These are phyloP conservation scores for Myripristis jacobus DNA, from an alignment of 2,797 vertebrate species.

Conservation along the genomic window DNA sequence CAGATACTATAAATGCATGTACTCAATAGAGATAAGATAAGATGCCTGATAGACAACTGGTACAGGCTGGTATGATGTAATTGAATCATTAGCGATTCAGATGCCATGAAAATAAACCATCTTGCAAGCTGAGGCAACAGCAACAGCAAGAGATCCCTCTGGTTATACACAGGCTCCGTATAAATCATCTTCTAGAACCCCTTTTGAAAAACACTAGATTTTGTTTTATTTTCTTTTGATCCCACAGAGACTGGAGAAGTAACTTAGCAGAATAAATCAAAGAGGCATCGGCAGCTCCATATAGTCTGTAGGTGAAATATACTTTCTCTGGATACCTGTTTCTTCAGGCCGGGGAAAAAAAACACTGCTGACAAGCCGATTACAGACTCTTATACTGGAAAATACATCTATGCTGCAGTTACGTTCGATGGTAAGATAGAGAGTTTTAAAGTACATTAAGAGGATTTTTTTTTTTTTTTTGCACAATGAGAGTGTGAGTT, in stretches of 20 bases:
- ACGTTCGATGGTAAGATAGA: slow-evolving; percentile 24
- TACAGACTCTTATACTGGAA: slow-evolving; percentile 37
- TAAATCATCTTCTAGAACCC: not conserved
- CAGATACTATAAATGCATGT: slow-evolving; percentile 12
- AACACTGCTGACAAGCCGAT: slow-evolving; percentile 35
- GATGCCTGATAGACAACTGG: not conserved
- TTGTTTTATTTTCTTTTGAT: slow-evolving; percentile 22
- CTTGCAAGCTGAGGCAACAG: not conserved
- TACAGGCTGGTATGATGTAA: slow-evolving; percentile 7
- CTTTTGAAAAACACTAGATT: not conserved
- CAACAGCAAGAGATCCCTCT: slow-evolving; percentile 2
- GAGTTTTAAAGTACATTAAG: slow-evolving; percentile 46
- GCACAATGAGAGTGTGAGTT: slow-evolving; percentile 16
- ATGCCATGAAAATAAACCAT: slow-evolving; percentile 3
- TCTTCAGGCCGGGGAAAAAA: slow-evolving; percentile 6
- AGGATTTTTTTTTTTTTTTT: slow-evolving; percentile 55
- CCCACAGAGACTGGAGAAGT: not conserved
- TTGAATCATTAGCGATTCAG: slow-evolving; percentile 8
- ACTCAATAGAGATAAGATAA: not conserved
- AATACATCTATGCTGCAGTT: slow-evolving; percentile 19
- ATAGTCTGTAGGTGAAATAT: slow-evolving; percentile 6
- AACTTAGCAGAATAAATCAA: slow-evolving; percentile 14
- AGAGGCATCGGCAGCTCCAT: not conserved
- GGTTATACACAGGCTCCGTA: not conserved
- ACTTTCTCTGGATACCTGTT: slow-evolving; percentile 7